phyloP scores from a whole-genome alignment of 2,888 invertebrate species.

The Prenolepis imparis region DNA sequence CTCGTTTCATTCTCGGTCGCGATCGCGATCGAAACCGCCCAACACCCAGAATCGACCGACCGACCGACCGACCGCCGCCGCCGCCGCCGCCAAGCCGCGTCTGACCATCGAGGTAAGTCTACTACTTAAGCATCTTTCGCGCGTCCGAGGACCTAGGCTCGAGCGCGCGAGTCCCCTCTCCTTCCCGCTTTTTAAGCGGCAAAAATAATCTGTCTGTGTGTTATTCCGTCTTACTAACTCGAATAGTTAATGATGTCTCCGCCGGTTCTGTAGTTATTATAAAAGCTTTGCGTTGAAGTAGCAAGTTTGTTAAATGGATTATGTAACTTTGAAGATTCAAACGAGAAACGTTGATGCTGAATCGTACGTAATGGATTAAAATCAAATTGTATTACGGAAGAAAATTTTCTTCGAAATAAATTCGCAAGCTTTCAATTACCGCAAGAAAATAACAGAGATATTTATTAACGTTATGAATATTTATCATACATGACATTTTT shows the following conservation, averaged over 20 bases:
- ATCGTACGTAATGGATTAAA: conserved; percentile 45
- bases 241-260: conserved; percentile 14
- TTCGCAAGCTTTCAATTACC: conserved; percentile 2
- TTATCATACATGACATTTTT: background rate
- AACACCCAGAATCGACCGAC: background rate
- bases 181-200: background rate
- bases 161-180: background rate
- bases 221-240: background rate
- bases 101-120: conserved; percentile 67
- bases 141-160: background rate
- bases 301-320: conserved; percentile 49
- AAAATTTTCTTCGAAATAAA: conserved; percentile 19
- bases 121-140: conserved; percentile 53
- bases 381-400: conserved; percentile 17
- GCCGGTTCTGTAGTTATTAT: conserved; percentile 25
- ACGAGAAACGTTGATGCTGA: conserved; percentile 32
- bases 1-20: conserved; percentile 51
- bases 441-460: background rate
- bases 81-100: conserved; percentile 15
- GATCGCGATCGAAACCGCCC: conserved; percentile 20
- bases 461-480: background rate
- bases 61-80: too few species aligned
- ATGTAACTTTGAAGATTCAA: conserved; percentile 36
- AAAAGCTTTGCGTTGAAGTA: conserved; percentile 36
- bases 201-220: background rate